phyloP scores from a whole-genome alignment of 2,888 invertebrate genomes.

The Trachelus tabidus region DNA sequence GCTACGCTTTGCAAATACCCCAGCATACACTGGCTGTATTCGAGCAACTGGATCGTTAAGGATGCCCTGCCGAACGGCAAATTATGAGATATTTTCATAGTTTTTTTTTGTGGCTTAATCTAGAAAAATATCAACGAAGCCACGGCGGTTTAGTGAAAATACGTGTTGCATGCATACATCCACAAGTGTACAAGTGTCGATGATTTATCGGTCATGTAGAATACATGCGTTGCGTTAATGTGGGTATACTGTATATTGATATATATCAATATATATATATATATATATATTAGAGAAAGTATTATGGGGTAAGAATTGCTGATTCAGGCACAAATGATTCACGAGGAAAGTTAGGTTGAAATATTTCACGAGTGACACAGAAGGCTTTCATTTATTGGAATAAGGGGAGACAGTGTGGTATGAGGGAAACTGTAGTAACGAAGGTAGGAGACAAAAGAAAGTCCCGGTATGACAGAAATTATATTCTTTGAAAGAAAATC shows the following conservation, averaged over 20 bases:
- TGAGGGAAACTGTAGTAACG: neutral
- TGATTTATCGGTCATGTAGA: neutral
- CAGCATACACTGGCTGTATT: neutral
- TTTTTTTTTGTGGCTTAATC: neutral
- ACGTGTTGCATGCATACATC: neutral
- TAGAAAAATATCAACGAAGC: neutral
- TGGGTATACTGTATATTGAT: neutral
- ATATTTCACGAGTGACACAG: neutral
- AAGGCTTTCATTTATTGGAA: neutral
- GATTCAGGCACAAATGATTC: neutral
- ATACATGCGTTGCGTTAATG: neutral
- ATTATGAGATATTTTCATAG: conserved; percentile 6
- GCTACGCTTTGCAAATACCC: neutral
- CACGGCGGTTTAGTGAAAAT: neutral
- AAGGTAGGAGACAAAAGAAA: neutral
- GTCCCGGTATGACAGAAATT: neutral
- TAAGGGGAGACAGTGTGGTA: neutral
- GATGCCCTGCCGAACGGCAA: neutral
- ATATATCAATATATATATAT: neutral
- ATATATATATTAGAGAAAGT: neutral
- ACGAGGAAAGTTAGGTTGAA: neutral
- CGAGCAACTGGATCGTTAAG: neutral
- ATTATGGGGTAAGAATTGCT: neutral
- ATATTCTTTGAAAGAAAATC: neutral
- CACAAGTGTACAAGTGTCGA: neutral